These are phyloP conservation scores for Micromussa lordhowensis DNA, from an alignment of 92 coral and sea anemone species.

Conservation along the genomic window DNA sequence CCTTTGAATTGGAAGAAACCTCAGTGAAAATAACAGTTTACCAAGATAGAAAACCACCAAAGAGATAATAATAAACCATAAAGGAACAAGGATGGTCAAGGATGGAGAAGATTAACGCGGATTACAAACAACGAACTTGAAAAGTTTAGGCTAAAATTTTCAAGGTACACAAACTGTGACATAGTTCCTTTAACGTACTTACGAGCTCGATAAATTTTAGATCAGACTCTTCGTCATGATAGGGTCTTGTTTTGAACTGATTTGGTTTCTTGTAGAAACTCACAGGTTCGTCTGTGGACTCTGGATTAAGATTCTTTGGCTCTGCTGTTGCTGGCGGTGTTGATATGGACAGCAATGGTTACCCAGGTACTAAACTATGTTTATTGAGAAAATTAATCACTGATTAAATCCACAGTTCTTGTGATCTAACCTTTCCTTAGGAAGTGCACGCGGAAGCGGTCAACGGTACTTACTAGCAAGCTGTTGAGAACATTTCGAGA, in stretches of 20 bases:
- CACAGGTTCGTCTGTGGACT: constrained; percentile 28
- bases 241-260: neutral
- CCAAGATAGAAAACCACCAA: too few species aligned
- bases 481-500: neutral
- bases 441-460: neutral
- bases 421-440: neutral
- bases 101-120: too few species aligned
- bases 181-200: too few species aligned
- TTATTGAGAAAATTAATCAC: too few species aligned
- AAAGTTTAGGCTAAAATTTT: too few species aligned
- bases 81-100: too few species aligned
- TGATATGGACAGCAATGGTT: constrained; percentile 79
- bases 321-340: constrained; percentile 76
- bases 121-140: too few species aligned
- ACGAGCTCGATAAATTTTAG: neutral
- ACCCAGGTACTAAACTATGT: constrained; percentile 67
- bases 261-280: constrained; percentile 21
- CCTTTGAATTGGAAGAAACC: too few species aligned
- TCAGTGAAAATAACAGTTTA: too few species aligned
- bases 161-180: too few species aligned
- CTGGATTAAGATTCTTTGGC: constrained; percentile 70
- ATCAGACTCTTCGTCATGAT: neutral
- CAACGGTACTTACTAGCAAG: neutral
- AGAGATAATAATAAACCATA: too few species aligned
- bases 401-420: neutral